Evolutionary conservation across 2,113 vertebrate species (phyloP).

Genomic region (Odontesthes bonariensis): DNA sequence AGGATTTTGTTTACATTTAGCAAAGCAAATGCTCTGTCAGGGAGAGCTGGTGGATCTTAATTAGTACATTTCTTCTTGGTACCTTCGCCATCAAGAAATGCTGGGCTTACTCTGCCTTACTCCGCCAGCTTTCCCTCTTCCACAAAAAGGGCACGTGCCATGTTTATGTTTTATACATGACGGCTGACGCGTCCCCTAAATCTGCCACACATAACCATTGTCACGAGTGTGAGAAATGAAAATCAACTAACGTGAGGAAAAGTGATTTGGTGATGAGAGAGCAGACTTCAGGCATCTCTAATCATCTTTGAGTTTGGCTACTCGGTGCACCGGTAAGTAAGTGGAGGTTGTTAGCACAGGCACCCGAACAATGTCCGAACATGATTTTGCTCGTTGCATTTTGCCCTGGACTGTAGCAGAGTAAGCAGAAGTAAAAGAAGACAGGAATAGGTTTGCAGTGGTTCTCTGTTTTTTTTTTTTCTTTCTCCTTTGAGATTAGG

Average conservation of each 20-base stretch:
- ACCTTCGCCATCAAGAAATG: not conserved
- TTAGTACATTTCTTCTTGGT: not conserved
- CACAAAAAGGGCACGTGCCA: not conserved
- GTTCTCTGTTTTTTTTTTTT: conserved; percentile 50
- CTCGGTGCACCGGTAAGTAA: not conserved
- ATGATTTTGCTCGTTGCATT: conserved; percentile 29
- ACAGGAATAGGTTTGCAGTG: conserved; percentile 57
- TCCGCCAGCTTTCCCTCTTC: not conserved
- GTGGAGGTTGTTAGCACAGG: not conserved
- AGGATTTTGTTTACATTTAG: not conserved
- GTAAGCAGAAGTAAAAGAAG: conserved; percentile 43
- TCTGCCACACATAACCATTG: conserved; percentile 1
- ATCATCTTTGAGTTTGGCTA: too few species aligned
- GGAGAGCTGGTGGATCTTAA: not conserved
- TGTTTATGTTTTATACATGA: conserved; percentile 6
- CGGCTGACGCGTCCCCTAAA: not conserved
- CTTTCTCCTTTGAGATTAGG: conserved; percentile 62
- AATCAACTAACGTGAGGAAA: conserved; percentile 10
- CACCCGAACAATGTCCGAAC: not conserved
- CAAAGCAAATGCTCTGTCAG: not conserved
- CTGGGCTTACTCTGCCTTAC: not conserved
- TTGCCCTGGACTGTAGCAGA: conserved; percentile 12
- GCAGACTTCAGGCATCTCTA: too few species aligned
- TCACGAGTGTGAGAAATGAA: conserved; percentile 13
- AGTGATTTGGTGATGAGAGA: not conserved